These are phyloP conservation scores for Aptenodytes forsteri DNA, from an alignment of 2,113 vertebrate genomes.

Conservation along the genomic window DNA sequence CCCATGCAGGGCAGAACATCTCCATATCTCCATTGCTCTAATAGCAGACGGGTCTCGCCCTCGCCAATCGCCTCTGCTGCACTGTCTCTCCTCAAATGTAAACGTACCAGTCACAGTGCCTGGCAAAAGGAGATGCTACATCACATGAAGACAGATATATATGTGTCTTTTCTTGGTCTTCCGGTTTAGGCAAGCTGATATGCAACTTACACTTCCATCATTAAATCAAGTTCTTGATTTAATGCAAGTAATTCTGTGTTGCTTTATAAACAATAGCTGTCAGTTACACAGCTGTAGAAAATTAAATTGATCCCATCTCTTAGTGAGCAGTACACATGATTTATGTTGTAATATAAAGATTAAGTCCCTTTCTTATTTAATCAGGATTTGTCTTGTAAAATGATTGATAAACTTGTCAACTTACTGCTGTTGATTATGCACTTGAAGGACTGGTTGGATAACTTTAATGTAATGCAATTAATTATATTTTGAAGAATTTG, in stretches of 20 bases:
- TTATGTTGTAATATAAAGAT: neutral
- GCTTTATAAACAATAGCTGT: neutral
- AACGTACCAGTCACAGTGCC: fast-evolving
- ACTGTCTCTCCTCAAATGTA: fast-evolving
- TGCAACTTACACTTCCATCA: neutral
- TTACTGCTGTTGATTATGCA: constrained; percentile 28
- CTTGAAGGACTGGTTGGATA: neutral
- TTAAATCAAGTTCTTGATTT: neutral
- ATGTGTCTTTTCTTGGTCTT: too few species aligned
- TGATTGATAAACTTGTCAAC: constrained; percentile 4
- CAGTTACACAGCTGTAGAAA: constrained; percentile 14
- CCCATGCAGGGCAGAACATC: fast-evolving
- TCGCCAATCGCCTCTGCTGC: fast-evolving
- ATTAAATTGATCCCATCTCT: constrained; percentile 1
- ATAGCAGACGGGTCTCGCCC: fast-evolving
- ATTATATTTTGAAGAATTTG: constrained; percentile 15
- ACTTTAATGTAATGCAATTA: neutral
- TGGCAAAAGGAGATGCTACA: neutral
- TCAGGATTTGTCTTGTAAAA: constrained; percentile 14
- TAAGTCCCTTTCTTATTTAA: constrained; percentile 28
- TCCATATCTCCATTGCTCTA: fast-evolving
- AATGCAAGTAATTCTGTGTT: neutral
- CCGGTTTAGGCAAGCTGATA: neutral
- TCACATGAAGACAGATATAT: fast-evolving
- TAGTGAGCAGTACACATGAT: neutral